These are phyloP conservation scores for Datnioides undecimradiatus DNA, from an alignment of 2,113 vertebrate genomes.

Conservation along the genomic window DNA sequence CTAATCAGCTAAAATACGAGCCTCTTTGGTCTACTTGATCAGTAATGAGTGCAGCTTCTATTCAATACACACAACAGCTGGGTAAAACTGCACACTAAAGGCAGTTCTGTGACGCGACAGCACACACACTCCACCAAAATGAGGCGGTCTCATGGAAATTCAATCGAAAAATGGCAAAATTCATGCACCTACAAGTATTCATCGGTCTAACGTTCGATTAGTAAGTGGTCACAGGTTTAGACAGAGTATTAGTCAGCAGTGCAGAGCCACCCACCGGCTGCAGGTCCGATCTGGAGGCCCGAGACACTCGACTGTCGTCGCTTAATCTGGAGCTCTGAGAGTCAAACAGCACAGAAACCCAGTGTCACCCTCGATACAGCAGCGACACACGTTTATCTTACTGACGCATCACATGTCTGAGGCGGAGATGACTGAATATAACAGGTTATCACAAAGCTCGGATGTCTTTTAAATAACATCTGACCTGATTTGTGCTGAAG, in stretches of 20 bases:
- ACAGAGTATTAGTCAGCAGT: background rate
- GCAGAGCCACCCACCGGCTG: slow-evolving; percentile 73
- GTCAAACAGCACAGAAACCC: slow-evolving; percentile 13
- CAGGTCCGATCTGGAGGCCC: slow-evolving; percentile 73
- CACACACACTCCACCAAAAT: no score
- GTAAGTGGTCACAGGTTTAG: background rate
- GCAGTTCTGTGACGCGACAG: no score
- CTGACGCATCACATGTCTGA: background rate
- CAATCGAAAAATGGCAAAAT: background rate
- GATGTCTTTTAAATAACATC: background rate
- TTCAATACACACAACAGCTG: background rate
- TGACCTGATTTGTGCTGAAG: background rate
- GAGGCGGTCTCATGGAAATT: no score
- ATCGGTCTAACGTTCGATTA: background rate
- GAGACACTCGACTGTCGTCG: slow-evolving; percentile 75
- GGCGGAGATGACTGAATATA: background rate
- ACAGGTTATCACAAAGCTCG: no score
- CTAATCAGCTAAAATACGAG: no score
- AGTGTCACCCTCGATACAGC: background rate
- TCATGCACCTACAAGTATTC: background rate
- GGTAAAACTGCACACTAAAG: no score
- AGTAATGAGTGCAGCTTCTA: background rate
- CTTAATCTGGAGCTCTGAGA: slow-evolving; percentile 81
- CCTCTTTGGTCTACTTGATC: no score
- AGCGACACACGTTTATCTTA: background rate